Base-by-base conservation (phyloP, 1,140 invertebrate genomes). In the Orius insidiosus region DNA sequence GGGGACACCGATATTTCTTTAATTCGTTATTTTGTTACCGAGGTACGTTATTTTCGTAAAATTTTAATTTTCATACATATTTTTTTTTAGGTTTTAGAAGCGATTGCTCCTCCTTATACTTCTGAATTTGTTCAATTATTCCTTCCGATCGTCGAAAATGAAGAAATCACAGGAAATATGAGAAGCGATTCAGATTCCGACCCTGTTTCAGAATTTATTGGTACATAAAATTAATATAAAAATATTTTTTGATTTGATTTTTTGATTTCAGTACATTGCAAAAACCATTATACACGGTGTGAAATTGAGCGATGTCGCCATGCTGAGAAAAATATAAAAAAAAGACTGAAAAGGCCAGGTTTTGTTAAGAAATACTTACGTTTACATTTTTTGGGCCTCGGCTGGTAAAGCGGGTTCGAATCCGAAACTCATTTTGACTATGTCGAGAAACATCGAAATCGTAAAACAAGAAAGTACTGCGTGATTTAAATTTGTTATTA, bases 1-100 rank as follows among this genome's bases (percentile, higher is more conserved):
- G 86, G 85, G 45, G 89, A 97, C 58, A 96, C 93, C 0, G 94
- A 98, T 62, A 86, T 97, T 44, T 98, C 93, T 2, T 69, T 98
- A 7, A 96, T 97, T 49, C 67, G 94, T 59, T 94, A 97, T 64
- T 96, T 97, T 68, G 89, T 96, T 18, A 93, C 87, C 5, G 92
- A 96, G 72, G n/a, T n/a, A n/a, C n/a, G n/a, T n/a, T n/a, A n/a
- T n/a, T n/a, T n/a, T n/a, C n/a, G n/a, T n/a, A n/a, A n/a, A n/a
- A n/a, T n/a, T n/a, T n/a, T n/a, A n/a, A n/a, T n/a, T n/a, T n/a
- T n/a, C n/a, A n/a, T n/a, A n/a, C n/a, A n/a, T n/a, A n/a, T n/a
- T n/a, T n/a, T n/a, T n/a, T n/a, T n/a, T n/a, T n/a, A n/a, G n/a
- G 87, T 97, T 36, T 65, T 98, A 24, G 94, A 98, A 66, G 84